Evolutionary conservation across 2,113 vertebrate species (phyloP).

Genomic region (Lagenorhynchus albirostris): DNA sequence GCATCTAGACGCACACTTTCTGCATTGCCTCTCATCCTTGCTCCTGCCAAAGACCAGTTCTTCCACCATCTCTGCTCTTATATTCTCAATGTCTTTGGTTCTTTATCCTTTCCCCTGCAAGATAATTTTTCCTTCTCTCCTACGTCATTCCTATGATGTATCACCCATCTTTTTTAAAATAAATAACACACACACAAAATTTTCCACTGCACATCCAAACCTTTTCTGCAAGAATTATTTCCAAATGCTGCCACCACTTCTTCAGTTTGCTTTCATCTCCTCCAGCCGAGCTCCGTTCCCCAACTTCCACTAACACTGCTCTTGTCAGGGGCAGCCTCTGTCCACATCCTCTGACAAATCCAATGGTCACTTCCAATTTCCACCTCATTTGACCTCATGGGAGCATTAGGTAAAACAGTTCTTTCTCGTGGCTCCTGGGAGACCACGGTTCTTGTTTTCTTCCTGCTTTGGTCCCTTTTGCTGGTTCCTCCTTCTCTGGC

Average conservation of each 20-base stretch:
- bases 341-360: not conserved
- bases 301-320: not conserved
- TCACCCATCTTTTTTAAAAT: not conserved
- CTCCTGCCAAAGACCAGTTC: not conserved
- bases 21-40: not conserved
- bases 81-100: not conserved
- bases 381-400: not conserved
- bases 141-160: not conserved
- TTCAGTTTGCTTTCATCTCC: not conserved
- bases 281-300: not conserved
- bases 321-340: not conserved
- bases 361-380: not conserved
- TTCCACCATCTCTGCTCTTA: not conserved
- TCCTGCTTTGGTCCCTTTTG: not conserved
- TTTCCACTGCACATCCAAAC: not conserved
- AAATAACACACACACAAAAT: not conserved
- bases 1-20: not conserved
- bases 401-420: not conserved
- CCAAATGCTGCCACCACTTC: not conserved
- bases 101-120: not conserved
- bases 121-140: not conserved
- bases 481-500: not conserved
- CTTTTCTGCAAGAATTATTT: not conserved
- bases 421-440: not conserved
- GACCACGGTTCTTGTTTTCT: not conserved